Conservation (phyloP, 2,888 invertebrate species). For the Volucella inflata region DNA sequence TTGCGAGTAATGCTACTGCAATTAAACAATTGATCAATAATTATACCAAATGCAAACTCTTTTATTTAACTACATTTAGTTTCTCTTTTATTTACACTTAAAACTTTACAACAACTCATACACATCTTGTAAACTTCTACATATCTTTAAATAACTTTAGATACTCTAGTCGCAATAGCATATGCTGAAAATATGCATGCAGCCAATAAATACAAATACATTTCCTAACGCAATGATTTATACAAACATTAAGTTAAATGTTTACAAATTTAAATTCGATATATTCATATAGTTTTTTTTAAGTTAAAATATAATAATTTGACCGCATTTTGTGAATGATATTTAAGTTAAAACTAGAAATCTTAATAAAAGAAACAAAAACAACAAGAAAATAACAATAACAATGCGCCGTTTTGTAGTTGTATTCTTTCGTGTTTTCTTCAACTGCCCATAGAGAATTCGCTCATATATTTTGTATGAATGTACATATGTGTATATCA, state of each 20-base stretch:
- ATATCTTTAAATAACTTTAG: constrained; percentile 18
- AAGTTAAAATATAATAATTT: constrained; percentile 63
- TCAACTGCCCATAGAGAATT: constrained; percentile 4
- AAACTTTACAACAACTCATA: constrained; percentile 59
- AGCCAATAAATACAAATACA: constrained; percentile 34
- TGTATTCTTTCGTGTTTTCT: constrained; percentile 14
- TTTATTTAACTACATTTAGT: constrained; percentile 39
- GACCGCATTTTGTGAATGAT: constrained; percentile 58
- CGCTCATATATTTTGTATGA: not conserved
- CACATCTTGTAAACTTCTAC: constrained; percentile 45
- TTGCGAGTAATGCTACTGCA: not conserved
- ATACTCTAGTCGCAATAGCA: constrained; percentile 42
- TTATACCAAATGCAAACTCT: not conserved
- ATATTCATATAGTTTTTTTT: constrained; percentile 30
- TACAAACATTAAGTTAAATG: constrained; percentile 30
- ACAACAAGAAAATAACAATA: constrained; percentile 21
- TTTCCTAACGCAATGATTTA: constrained; percentile 43
- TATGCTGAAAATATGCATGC: constrained; percentile 24
- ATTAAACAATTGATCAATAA: not conserved
- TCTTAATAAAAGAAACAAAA: constrained; percentile 45
- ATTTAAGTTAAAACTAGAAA: constrained; percentile 53
- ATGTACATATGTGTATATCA: constrained; percentile 31
- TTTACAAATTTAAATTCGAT: constrained; percentile 31
- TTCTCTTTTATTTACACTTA: constrained; percentile 61
- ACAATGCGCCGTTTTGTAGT: constrained; percentile 34